Percentiles rank a stretch among this genome's conserved stretches.
phyloP scores from a whole-genome alignment of 2,797 vertebrate genomes.

The Cyclura pinguis region DNA sequence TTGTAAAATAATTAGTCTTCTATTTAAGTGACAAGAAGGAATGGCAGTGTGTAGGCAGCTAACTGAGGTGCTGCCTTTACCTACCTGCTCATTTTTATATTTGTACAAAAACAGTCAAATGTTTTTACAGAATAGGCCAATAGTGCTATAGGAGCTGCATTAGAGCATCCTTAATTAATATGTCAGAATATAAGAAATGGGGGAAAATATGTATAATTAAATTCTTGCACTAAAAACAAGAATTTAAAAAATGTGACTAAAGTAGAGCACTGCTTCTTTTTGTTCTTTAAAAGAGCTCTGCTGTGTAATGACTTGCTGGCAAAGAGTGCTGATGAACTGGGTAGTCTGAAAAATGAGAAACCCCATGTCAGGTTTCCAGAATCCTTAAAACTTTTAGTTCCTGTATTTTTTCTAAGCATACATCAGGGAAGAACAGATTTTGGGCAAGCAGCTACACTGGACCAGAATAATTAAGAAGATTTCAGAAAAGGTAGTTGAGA shows the following conservation, averaged over 20 bases:
- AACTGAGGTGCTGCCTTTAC: slow-evolving; percentile 67
- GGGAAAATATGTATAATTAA: slow-evolving; percentile 83
- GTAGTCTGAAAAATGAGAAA: slow-evolving; percentile 69
- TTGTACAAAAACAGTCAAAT: slow-evolving; percentile 79
- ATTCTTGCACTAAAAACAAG: slow-evolving; percentile 76
- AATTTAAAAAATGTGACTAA: slow-evolving; percentile 70
- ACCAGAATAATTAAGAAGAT: slow-evolving; percentile 45
- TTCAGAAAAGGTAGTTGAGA: slow-evolving; percentile 60
- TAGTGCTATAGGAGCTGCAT: slow-evolving; percentile 71
- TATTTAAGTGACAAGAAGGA: slow-evolving; percentile 49
- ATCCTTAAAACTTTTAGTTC: slow-evolving; percentile 51
- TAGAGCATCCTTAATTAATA: slow-evolving; percentile 82
- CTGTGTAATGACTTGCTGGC: slow-evolving; percentile 51
- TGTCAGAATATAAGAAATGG: slow-evolving; percentile 81
- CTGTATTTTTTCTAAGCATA: slow-evolving; percentile 59
- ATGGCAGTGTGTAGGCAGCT: slow-evolving; percentile 47
- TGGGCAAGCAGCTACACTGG: slow-evolving; percentile 38
- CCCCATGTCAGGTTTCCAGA: slow-evolving; percentile 64
- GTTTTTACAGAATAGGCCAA: slow-evolving; percentile 79
- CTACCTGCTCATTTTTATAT: slow-evolving; percentile 73
- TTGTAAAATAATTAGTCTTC: slow-evolving; percentile 59
- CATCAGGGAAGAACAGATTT: slow-evolving; percentile 55
- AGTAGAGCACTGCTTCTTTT: slow-evolving; percentile 68
- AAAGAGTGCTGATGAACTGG: slow-evolving; percentile 54
- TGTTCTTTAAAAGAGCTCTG: slow-evolving; percentile 15